A percentile compares a stretch with the other conserved stretches of the same genome.
Evolutionary conservation across 2,888 invertebrate genomes (phyloP).

Genomic region (Seladonia tumulorum): DNA sequence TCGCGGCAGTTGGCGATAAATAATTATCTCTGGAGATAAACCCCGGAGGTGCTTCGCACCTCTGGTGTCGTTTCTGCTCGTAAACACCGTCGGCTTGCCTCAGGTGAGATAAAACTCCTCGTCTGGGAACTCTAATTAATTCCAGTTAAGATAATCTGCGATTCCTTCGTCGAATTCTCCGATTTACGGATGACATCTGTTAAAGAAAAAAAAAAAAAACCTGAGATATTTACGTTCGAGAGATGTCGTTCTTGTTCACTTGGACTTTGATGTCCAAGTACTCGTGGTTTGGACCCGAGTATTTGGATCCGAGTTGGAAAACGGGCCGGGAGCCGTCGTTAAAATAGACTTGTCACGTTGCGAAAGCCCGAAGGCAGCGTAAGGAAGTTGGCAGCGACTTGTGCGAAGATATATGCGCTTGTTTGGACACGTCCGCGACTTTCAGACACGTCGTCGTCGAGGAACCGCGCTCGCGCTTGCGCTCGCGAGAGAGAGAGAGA

Average conservation of each 20-base stretch:
- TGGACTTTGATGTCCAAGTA: not conserved
- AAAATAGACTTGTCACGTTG: conserved; percentile 36
- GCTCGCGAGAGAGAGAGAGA: not conserved
- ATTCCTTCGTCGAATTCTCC: not conserved
- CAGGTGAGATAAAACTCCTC: not conserved
- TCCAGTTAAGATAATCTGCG: not conserved
- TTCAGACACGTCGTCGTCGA: conserved; percentile 3
- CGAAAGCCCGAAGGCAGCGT: conserved; percentile 26
- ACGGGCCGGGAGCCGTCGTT: not conserved
- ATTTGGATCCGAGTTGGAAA: not conserved
- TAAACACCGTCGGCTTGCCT: not conserved
- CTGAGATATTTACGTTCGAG: not conserved
- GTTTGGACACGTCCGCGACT: conserved; percentile 32
- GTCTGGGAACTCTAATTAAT: not conserved
- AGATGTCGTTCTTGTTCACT: not conserved
- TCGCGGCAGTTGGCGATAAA: not conserved
- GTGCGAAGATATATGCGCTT: conserved; percentile 18
- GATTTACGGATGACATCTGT: no score
- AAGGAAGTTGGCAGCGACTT: conserved; percentile 55
- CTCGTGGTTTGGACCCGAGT: not conserved
- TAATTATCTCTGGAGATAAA: conserved; percentile 14
- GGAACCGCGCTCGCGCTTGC: no score
- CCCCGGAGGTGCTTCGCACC: not conserved
- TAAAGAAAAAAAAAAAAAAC: no score
- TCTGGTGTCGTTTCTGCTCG: not conserved